Base-by-base conservation (phyloP, 1,140 invertebrate species). In the Archivesica marissinica region DNA sequence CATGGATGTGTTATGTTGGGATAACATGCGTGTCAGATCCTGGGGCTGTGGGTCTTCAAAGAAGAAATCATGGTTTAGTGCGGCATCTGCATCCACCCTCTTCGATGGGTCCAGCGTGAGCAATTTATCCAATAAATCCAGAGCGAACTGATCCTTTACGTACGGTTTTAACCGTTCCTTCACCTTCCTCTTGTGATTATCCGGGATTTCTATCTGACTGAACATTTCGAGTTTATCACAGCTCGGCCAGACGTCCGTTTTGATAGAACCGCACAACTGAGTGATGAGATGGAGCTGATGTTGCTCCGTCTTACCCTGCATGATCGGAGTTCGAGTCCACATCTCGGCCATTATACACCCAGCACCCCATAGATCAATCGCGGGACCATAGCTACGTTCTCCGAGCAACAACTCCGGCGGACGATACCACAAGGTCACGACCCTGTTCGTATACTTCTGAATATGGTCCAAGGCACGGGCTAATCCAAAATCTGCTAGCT, bases 311-410 rank as follows among this genome's bases (percentile, higher is more conserved):
- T 96, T 97, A 0, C 99, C 99, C 95, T 96, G 96, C 95, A 96
- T 96, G 41, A 97, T 96, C 7, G 96, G 96, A 64, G 93, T 95
- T 87, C 98, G 95, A 0, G 98, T 99, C 99, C 99, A 99, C 97
- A 99, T 98, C 95, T 99, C 98, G 0, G 98, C 98, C 98, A 99
- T 99, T 52, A 99, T 99, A 92, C 99, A 99, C 0, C 99, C 99
- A 39, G 98, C 98, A 17, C 98, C 98, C 99, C 99, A 99, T 93
- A 99, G 96, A 95, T 99, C 99, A 39, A 99, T 98, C 0, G 98
- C 97, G 11, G 98, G 97, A 0, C 98, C 98, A 93, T 94, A 94
- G 94, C 99, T 98, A 25, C 98, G 94, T 90, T 99, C 98, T 39
- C 99, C 99, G 0, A 99, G 94, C 1, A 98, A 91, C 9, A 98